Percentiles rank a stretch among this genome's conserved stretches.
Evolutionary conservation across 2,888 invertebrate genomes (phyloP).

Genomic region (Torymus auratus): DNA sequence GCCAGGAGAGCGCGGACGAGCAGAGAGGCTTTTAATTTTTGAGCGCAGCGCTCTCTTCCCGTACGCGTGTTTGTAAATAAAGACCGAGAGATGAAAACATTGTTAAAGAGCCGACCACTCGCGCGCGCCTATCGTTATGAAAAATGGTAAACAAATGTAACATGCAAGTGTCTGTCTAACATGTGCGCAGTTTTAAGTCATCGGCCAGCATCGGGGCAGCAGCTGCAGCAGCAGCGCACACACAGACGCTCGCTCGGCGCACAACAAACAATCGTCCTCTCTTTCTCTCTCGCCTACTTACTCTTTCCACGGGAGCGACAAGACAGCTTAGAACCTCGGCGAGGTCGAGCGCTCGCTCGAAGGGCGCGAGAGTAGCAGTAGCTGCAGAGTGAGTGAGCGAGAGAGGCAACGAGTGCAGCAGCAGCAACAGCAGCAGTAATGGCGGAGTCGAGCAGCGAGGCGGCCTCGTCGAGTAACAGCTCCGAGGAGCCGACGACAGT

Average conservation of each 20-base stretch:
- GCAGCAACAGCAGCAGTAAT: slow-evolving; percentile 63
- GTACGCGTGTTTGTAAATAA: not conserved
- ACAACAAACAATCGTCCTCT: not conserved
- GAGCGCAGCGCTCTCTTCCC: not conserved
- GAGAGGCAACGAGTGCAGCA: slow-evolving; percentile 27
- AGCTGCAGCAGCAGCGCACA: not conserved
- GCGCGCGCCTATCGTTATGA: not conserved
- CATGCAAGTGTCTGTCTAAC: slow-evolving; percentile 45
- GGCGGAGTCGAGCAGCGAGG: slow-evolving; percentile 78
- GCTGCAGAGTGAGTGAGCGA: slow-evolving; percentile 3
- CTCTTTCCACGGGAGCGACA: not conserved
- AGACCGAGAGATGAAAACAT: not conserved
- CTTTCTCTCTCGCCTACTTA: not conserved
- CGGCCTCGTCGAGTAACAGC: slow-evolving; percentile 77
- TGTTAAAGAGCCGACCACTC: not conserved
- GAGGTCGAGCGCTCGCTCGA: not conserved
- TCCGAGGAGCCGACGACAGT: slow-evolving; percentile 71
- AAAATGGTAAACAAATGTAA: not conserved
- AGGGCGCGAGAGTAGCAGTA: not conserved
- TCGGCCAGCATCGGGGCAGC: not conserved
- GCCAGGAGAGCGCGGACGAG: no score
- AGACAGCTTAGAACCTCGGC: no score
- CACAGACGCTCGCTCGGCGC: not conserved
- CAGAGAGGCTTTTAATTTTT: no score
- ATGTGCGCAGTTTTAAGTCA: slow-evolving; percentile 60